Percentiles rank a stretch among this genome's conserved stretches.
phyloP scores from a whole-genome alignment of 2,888 invertebrate species.

The Watsonalla binaria region DNA sequence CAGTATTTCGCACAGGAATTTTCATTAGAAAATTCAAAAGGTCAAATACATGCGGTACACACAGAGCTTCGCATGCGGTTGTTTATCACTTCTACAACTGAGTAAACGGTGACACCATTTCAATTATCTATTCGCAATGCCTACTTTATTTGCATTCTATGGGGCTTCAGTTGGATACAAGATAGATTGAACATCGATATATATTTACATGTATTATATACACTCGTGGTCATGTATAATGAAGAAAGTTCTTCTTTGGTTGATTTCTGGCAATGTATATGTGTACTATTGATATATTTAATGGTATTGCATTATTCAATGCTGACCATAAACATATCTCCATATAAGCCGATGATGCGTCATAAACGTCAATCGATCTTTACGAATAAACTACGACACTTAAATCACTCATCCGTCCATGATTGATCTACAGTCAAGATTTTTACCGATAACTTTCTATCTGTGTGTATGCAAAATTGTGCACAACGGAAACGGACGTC shows the following conservation, averaged over 20 bases:
- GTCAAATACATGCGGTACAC: constrained; percentile 50
- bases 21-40: constrained; percentile 42
- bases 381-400: constrained; percentile 9
- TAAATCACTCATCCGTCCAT: constrained; percentile 44
- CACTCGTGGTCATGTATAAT: too few species aligned
- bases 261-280: too few species aligned
- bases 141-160: constrained; percentile 33
- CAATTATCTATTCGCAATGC: constrained; percentile 29
- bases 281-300: too few species aligned
- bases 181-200: too few species aligned
- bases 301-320: too few species aligned
- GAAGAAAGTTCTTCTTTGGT: too few species aligned
- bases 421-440: constrained; percentile 32
- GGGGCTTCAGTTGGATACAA: constrained; percentile 1
- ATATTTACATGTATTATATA: too few species aligned
- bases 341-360: constrained; percentile 12
- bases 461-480: constrained; percentile 46
- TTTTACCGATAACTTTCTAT: constrained; percentile 41
- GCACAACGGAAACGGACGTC: constrained; percentile 69
- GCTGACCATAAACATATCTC: constrained; percentile 5
- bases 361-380: constrained; percentile 6
- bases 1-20: constrained; percentile 34
- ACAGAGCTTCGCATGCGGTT: constrained; percentile 44
- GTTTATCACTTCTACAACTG: constrained; percentile 41
- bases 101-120: constrained; percentile 12